phyloP scores from a whole-genome alignment of 1,140 invertebrate genomes.

The Cydia amplana region DNA sequence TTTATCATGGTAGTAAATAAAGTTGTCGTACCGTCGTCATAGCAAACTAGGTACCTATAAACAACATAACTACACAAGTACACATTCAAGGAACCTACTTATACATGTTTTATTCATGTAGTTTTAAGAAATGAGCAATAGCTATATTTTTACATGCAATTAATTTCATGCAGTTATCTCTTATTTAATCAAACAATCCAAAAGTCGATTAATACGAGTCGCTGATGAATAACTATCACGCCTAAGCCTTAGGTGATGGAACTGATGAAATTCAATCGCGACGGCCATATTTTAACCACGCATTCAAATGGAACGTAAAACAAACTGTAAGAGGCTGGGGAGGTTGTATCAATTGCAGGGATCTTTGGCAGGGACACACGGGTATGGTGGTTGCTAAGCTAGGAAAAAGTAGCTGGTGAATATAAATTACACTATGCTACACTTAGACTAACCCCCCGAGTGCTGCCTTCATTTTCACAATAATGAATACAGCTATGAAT shows the following conservation, averaged over 20 bases:
- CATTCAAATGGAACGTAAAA: constrained; percentile 60
- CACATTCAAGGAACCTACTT: no score
- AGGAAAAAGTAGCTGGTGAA: background rate
- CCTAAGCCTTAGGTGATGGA: constrained; percentile 49
- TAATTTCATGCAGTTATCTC: background rate
- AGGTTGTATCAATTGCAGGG: constrained; percentile 52
- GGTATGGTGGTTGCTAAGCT: constrained; percentile 6
- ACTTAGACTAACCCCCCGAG: no score
- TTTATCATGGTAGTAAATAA: no score
- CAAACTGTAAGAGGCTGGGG: constrained; percentile 55
- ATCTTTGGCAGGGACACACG: constrained; percentile 51
- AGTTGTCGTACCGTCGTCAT: no score
- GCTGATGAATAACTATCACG: constrained; percentile 35
- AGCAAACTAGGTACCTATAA: no score
- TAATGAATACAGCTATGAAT: no score
- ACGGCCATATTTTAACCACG: constrained; percentile 53
- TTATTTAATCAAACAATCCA: constrained; percentile 28
- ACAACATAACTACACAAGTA: no score
- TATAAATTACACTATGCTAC: no score
- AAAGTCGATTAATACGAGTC: constrained; percentile 25
- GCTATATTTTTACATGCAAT: no score
- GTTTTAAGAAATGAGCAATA: no score
- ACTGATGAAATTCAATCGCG: constrained; percentile 52
- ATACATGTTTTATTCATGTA: no score
- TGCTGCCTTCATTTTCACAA: no score